Evolutionary conservation across 2,113 vertebrate species (phyloP).

Genomic region (Alouatta palliata): DNA sequence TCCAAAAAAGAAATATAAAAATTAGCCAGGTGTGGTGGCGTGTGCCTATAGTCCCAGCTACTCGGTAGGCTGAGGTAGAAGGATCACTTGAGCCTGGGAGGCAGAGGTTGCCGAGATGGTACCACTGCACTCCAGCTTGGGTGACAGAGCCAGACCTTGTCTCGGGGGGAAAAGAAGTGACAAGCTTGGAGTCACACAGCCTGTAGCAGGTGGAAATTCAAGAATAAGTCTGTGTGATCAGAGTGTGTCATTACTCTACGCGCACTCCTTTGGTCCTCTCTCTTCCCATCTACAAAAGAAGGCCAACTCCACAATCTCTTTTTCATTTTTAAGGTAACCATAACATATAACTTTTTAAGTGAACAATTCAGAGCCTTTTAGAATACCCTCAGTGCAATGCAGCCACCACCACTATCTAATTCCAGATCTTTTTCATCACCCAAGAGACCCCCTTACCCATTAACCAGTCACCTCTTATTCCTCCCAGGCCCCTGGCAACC

Average conservation of each 20-base stretch:
- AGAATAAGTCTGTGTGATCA: accelerated
- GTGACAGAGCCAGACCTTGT: no score
- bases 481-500: neutral
- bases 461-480: neutral
- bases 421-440: neutral
- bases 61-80: neutral
- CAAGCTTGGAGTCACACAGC: neutral
- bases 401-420: neutral
- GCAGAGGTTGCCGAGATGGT: no score
- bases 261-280: neutral
- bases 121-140: no score
- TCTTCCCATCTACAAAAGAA: neutral
- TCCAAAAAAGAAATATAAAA: neutral
- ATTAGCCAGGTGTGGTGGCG: neutral
- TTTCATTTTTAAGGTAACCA: neutral
- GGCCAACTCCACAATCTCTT: neutral
- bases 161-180: no score
- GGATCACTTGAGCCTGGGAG: no score
- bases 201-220: neutral
- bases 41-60: neutral
- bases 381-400: neutral
- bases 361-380: no score
- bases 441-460: neutral
- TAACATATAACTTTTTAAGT: neutral
- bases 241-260: neutral